Evolutionary conservation across 2,113 vertebrate species (phyloP).

Genomic region (Perca schrenkii): DNA sequence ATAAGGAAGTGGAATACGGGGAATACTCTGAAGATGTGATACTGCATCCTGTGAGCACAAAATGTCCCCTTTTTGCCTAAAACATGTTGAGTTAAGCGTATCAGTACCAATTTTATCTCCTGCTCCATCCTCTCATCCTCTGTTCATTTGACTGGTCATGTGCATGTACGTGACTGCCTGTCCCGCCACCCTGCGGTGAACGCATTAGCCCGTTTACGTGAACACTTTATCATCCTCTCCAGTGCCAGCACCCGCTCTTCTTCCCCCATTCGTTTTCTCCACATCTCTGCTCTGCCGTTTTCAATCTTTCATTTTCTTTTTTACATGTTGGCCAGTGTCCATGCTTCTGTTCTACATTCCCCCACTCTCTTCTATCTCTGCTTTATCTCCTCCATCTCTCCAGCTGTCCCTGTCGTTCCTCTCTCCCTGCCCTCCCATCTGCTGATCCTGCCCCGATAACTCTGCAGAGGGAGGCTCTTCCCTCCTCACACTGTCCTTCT

Average conservation of each 20-base stretch:
- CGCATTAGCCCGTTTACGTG: slow-evolving; percentile 49
- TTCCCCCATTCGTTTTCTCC: slow-evolving; percentile 46
- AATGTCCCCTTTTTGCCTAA: background rate
- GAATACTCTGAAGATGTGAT: background rate
- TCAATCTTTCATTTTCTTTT: slow-evolving; percentile 46
- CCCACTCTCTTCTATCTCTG: slow-evolving; percentile 37
- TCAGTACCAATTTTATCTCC: background rate
- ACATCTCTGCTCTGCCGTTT: slow-evolving; percentile 36
- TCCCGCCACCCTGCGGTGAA: slow-evolving; percentile 43
- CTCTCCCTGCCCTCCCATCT: slow-evolving; percentile 78
- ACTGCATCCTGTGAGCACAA: background rate
- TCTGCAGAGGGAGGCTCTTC: slow-evolving; percentile 58
- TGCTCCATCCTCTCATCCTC: slow-evolving; percentile 35
- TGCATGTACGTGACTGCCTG: slow-evolving; percentile 37
- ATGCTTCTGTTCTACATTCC: slow-evolving; percentile 60
- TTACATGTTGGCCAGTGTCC: slow-evolving; percentile 55
- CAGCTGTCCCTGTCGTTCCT: slow-evolving; percentile 69
- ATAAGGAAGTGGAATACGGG: background rate
- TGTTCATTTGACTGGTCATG: slow-evolving; percentile 53
- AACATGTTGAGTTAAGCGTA: slow-evolving; percentile 10
- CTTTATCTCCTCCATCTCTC: slow-evolving; percentile 74
- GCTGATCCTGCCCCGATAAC: slow-evolving; percentile 76
- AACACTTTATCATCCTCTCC: slow-evolving; percentile 68
- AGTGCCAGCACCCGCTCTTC: slow-evolving; percentile 54
- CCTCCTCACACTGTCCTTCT: slow-evolving; percentile 34